Evolutionary conservation across 2,797 vertebrate species (phyloP).

Genomic region (Numenius phaeopus): DNA sequence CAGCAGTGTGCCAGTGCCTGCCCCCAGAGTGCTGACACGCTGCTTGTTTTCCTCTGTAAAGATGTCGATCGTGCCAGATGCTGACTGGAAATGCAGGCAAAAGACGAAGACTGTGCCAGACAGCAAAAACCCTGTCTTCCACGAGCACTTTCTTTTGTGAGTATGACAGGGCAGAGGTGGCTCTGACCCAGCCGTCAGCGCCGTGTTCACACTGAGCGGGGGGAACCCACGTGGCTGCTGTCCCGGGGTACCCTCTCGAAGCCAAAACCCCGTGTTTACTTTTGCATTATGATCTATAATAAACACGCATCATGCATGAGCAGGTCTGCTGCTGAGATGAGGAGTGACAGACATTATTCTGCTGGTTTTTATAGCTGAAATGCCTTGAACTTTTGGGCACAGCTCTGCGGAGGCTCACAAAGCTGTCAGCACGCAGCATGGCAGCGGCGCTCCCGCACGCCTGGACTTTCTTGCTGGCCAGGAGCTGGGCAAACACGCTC

Average conservation of each 20-base stretch:
- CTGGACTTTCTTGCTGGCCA: not conserved
- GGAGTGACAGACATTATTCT: conserved; percentile 50
- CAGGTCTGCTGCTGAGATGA: conserved; percentile 19
- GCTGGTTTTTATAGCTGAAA: conserved; percentile 17
- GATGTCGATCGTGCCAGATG: conserved; percentile 78
- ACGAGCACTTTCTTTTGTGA: conserved; percentile 81
- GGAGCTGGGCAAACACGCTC: not conserved
- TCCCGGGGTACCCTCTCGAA: not conserved
- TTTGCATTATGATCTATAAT: not conserved
- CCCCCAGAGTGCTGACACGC: not conserved
- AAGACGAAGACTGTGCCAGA: conserved; percentile 74
- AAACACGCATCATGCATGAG: conserved; percentile 3
- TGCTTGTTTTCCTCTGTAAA: conserved; percentile 32
- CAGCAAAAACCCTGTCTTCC: conserved; percentile 78
- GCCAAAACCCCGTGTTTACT: not conserved
- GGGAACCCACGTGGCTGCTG: not conserved
- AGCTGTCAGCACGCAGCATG: not conserved
- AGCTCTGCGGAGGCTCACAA: not conserved
- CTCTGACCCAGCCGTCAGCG: not conserved
- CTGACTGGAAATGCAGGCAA: conserved; percentile 50
- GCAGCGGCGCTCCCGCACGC: rapidly evolving
- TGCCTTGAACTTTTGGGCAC: conserved; percentile 35
- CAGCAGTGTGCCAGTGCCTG: not conserved
- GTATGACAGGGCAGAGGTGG: conserved; percentile 20
- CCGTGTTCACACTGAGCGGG: not conserved